phyloP scores from a whole-genome alignment of 2,888 invertebrate species.

The Apantesis nais region DNA sequence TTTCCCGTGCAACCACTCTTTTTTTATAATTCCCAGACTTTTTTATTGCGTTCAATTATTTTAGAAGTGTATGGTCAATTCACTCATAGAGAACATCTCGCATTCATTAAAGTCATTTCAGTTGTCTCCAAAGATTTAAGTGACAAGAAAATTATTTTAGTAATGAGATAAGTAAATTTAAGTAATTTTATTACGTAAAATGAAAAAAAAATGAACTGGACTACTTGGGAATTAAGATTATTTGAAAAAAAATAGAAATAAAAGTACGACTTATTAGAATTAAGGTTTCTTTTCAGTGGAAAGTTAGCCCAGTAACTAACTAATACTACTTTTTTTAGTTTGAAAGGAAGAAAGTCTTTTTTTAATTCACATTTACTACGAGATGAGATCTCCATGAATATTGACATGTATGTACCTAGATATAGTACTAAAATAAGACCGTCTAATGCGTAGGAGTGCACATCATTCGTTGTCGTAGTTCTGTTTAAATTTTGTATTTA shows the following conservation, averaged over 20 bases:
- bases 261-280: not conserved
- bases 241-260: not conserved
- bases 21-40: slow-evolving; percentile 33
- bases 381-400: not conserved
- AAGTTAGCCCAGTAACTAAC: not conserved
- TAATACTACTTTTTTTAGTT: not conserved
- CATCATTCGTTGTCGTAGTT: too few relatives aligned
- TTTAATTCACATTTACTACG: not conserved
- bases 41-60: slow-evolving; percentile 23
- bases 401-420: too few relatives aligned
- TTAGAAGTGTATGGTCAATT: slow-evolving; percentile 3
- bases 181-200: not conserved
- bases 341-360: not conserved
- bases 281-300: not conserved
- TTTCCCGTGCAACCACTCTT: slow-evolving; percentile 26
- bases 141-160: not conserved
- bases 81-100: not conserved
- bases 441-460: too few relatives aligned
- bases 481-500: too few relatives aligned
- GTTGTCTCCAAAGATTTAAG: not conserved
- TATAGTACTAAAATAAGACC: too few relatives aligned
- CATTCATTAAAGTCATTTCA: not conserved
- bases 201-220: not conserved
- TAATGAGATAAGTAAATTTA: not conserved
- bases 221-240: not conserved